Evolutionary conservation across 2,888 invertebrate genomes (phyloP), one percentile per base, ranked within the genome.

Genomic region (Lamellibrachia columna): DNA sequence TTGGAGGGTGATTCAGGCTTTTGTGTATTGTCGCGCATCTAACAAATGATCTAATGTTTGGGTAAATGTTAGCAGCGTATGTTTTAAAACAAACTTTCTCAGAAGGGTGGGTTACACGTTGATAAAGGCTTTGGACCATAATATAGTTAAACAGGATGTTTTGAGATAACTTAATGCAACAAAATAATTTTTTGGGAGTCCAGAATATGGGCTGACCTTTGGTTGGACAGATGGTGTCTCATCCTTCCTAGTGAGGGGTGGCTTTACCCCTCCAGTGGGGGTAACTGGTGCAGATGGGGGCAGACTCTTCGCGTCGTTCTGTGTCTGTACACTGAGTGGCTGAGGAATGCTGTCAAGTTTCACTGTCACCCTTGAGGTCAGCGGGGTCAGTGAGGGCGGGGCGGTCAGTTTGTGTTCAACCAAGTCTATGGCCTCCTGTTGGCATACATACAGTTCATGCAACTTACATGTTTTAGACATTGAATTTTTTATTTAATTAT

Each of bases 381-480:
- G n/a, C 22, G 91, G 40, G 91, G 91, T 91, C 52, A 53, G 6
- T 6, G 91, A 28, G 15, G 52, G n/a, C 28, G 91, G 53, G n/a
- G 52, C 28, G n/a, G 91, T 53, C 91, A 91, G 52, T n/a, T 91
- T 94, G 91, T 94, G 94, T 92, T 94, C 94, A 53, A 94, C 93
- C 52, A 94, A 90, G 91, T 94, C 93, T n/a, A 92, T 92, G 22
- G 92, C 93, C 75, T 93, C 93, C 90, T 94, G 93, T 0, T 90
- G 53, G 40, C 40, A 28, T 53, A 91, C 91, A 75, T 6, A 75
- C 11, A 11, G 22, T 75, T 22, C 22, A n/a, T 75, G 22, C 75
- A 15, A 22, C 6, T 75, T 22, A 75, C 22, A 75, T 1, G 9
- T 55, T 55, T 55, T 55, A 55, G 7, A 55, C 9, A 3, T 7